Base-by-base conservation (phyloP, 2,888 invertebrate genomes). In the Oscheius sp. region DNA sequence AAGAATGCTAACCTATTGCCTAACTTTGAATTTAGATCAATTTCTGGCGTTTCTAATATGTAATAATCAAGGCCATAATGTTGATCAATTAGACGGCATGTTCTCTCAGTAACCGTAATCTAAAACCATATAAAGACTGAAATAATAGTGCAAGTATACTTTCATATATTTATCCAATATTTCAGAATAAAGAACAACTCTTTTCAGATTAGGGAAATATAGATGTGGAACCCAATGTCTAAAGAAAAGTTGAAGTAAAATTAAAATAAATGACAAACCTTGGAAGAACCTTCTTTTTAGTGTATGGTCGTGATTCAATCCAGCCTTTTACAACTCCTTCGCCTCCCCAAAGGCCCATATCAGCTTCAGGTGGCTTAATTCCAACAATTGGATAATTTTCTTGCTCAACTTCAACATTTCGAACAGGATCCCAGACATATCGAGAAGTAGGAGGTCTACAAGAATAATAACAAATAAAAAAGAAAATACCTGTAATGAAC, bases 11-110 rank as follows among this genome's bases (percentile, higher is more conserved):
- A 81, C 81, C 61, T 76, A 43, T 76, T 77, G 1, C 95, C 95
- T 81, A 99, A 90, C 86, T 92, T 90, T 0, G 96, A 96, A 83
- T 92, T 92, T 72, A 99, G 91, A 90, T 99, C 96, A 89, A 95
- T 94, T 13, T 97, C 95, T 76, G 93, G 93, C 13, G 95, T 95
- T 93, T 95, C 87, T 25, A 99, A 91, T 85, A 99, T 91, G 90
- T 99, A 99, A 89, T 93, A 93, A 90, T 99, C 99, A 86, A 99
- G 94, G 9, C 99, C 98, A 90, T 93, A 93, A 87, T 93, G 92
- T 80, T 94, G 92, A 90, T 97, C 93, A 79, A 99, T 95, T 79
- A 95, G 91, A 82, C 92, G 91, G 70, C 96, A 91, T 0, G 96
- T 93, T 82, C 96, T 91, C 72, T 93, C 92, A 7, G 99, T 99